Evolutionary conservation across 2,797 vertebrate species (phyloP), one percentile per base, ranked within the genome.

Genomic region (Pagetopsis macropterus): DNA sequence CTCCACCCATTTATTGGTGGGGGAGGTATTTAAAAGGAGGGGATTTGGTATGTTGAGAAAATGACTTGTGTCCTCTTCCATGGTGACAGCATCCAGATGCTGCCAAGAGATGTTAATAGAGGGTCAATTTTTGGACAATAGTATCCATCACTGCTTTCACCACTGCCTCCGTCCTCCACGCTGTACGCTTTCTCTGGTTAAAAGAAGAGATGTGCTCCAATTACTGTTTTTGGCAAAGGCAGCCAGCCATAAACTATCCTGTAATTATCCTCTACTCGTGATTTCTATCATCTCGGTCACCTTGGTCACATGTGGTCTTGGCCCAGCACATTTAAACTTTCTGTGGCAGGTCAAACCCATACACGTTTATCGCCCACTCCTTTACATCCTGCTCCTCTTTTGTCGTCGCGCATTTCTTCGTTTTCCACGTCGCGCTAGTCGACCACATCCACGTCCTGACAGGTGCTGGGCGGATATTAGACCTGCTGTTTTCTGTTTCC

Each of bases 21-120:
- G 92, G 89, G 90, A 90, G 93, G 78, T 44, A 16, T 90, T 89
- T 87, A 78, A 92, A 93, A 92, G 88, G 85, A 90, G 86, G 89
- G 87, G 90, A 93, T 92, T 94, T 89, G 83, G 90, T 93, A 87
- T 85, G 84, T 94, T 94, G 91, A 90, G 92, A 95, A 95, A 95
- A 95, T 93, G 94, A 95, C 91, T 94, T 95, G 89, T 93, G 93
- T 95, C 94, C 95, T 94, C 91, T 92, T 93, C 90, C 83, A 88
- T 93, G 93, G 93, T 94, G 96, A 95, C 95, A 94, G 94, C 89
- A 94, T 96, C 94, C 95, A 96, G 96, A 96, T 96, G 95, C 95
- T 95, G 95, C 94, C 95, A 95, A 95, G 93, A 94, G 89, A 94
- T 96, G 95, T 96, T 97, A 98, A 97, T 96, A 94, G 95, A 94